Base-by-base conservation (phyloP, 2,888 invertebrate species). In the Agrotis segetum region DNA sequence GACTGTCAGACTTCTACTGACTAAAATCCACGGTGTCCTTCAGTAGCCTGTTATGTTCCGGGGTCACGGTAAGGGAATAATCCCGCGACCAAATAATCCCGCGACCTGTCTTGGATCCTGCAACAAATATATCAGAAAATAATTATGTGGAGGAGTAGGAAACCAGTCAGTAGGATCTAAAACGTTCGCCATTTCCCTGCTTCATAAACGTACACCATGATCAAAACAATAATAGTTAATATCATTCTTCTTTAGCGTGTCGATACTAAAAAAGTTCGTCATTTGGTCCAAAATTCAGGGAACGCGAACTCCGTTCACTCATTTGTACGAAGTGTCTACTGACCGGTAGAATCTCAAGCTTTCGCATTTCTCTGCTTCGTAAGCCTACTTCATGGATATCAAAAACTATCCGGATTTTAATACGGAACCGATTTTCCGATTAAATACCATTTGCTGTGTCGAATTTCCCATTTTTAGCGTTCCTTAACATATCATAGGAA, bases 381-480 rank as follows among this genome's bases (percentile, higher is more conserved):
- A 69, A 79, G 77, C 85, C 83, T 53, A 82, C 69, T 86, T 79
- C 60, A 82, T 77, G 74, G 73, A 34, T 53, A 74, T 72, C 62
- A 71, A 73, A 67, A 72, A 74, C 64, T 64, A 77, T 74, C 79
- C 76, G 72, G 64, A 78, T 72, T 68, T 74, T 62, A 77, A 81
- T 76, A 67, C 76, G 74, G 72, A 84, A 78, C 78, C 56, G 68
- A 81, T 86, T 82, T 85, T 76, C 83, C 82, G 56, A 86, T 85
- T 85, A 82, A 67, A 82, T 65, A 80, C 76, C 66, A 65, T 80
- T 75, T 58, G 53, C 82, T 82, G 83, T 79, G 77, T 74, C 81
- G 60, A 82, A 86, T 88, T 80, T 60, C 68, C 74, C 69, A 79
- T 74, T 82, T 84, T 83, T 72, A 46, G 46, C 19, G 77, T 69